These are phyloP conservation scores for Psylliodes chrysocephalus DNA, from an alignment of 2,888 invertebrate species.

Conservation along the genomic window DNA sequence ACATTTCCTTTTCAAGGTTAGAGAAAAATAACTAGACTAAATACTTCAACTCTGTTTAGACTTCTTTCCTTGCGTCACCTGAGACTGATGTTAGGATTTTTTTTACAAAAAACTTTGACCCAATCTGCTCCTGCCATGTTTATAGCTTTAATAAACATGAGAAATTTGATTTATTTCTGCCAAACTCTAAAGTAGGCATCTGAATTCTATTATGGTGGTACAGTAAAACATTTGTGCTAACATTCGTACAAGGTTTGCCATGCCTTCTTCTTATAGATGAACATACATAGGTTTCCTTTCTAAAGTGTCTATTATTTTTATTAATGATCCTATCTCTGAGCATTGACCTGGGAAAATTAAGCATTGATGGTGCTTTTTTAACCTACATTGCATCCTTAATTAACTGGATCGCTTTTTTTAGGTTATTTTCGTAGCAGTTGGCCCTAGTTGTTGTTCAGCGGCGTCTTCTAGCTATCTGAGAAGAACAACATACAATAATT, in stretches of 20 bases:
- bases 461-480: no score
- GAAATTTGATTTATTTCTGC: not conserved
- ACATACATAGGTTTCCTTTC: not conserved
- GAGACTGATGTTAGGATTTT: not conserved
- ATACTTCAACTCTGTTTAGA: slow-evolving; percentile 29
- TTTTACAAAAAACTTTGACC: not conserved
- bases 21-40: slow-evolving; percentile 30
- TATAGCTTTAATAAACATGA: not conserved
- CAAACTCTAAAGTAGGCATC: not conserved
- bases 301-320: not conserved
- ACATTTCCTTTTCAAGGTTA: slow-evolving; percentile 27
- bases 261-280: no score
- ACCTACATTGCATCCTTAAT: not conserved
- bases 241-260: not conserved
- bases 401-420: not conserved
- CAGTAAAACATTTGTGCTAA: not conserved
- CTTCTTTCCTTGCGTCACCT: not conserved
- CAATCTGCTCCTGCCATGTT: not conserved
- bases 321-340: not conserved
- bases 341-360: no score
- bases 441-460: no score
- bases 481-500: no score
- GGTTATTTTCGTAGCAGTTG: no score
- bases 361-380: not conserved
- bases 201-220: not conserved